phyloP scores from a whole-genome alignment of 1,140 invertebrate genomes.

The Meloidogyne chitwoodi region DNA sequence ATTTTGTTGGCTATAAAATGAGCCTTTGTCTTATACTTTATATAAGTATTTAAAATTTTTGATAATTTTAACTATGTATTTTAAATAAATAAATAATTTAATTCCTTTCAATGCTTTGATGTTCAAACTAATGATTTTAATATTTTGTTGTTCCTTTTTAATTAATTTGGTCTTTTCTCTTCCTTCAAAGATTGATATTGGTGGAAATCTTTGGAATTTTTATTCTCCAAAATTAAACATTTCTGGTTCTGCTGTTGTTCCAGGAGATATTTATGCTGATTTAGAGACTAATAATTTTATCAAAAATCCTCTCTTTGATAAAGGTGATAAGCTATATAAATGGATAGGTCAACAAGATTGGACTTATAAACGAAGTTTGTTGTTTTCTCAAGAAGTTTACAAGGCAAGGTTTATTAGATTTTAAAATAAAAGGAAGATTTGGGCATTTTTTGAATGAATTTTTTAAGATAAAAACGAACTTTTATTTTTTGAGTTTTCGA shows the following conservation, averaged over 20 bases:
- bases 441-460: no score
- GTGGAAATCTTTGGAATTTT: neutral
- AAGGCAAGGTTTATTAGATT: neutral
- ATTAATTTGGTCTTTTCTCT: neutral
- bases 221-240: neutral
- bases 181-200: neutral
- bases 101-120: no score
- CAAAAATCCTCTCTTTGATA: constrained; percentile 9
- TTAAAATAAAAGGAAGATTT: neutral
- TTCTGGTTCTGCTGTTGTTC: constrained; percentile 6
- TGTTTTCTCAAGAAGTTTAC: neutral
- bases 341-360: constrained; percentile 10
- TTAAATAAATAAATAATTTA: no score
- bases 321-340: neutral
- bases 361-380: constrained; percentile 68
- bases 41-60: no score
- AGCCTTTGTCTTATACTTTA: no score
- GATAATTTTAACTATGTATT: no score
- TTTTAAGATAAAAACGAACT: no score
- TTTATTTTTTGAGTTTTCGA: no score
- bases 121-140: neutral
- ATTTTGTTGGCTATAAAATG: no score
- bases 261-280: constrained; percentile 22
- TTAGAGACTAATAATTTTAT: constrained; percentile 6
- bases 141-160: neutral